Conservation (phyloP, 2,888 invertebrate species). For the Eupithecia abbreviata region DNA sequence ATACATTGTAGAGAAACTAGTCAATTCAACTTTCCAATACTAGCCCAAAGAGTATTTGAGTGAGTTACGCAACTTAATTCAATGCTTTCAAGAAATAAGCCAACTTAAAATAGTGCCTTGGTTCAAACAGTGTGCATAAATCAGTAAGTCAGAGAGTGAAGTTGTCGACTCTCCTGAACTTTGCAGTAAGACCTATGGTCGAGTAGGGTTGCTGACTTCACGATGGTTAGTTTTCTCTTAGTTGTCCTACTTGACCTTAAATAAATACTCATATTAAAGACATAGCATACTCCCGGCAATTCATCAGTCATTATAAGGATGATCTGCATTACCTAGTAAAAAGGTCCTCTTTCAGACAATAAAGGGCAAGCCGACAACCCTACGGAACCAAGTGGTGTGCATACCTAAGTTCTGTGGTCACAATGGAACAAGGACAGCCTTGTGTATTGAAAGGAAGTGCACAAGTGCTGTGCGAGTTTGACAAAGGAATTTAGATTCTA, state of each 20-base stretch:
- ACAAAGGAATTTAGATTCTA: slow-evolving; percentile 4
- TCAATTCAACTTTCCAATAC: neutral
- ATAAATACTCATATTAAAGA: neutral
- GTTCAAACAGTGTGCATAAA: slow-evolving; percentile 43
- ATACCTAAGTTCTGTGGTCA: slow-evolving; percentile 18
- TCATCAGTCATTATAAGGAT: neutral
- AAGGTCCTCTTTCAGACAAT: neutral
- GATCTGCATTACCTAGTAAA: neutral
- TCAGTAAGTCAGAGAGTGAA: slow-evolving; percentile 37
- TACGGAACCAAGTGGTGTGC: neutral
- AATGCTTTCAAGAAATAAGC: slow-evolving; percentile 35
- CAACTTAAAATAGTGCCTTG: slow-evolving; percentile 41
- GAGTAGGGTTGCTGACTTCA: slow-evolving; percentile 15
- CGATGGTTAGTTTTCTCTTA: neutral
- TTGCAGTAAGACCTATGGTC: slow-evolving; percentile 18
- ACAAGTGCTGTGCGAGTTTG: slow-evolving; percentile 6
- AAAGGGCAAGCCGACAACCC: neutral
- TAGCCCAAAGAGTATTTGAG: neutral
- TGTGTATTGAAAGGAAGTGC: slow-evolving; percentile 26
- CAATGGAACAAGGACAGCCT: slow-evolving; percentile 24
- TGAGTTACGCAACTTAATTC: slow-evolving; percentile 10
- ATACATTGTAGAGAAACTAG: neutral
- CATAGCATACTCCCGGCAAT: neutral
- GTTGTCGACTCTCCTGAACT: slow-evolving; percentile 36
- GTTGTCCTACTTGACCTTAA: no score